Percentiles rank a stretch among this genome's conserved stretches.
phyloP scores from a whole-genome alignment of 2,888 invertebrate genomes.

The Idaea biselata region DNA sequence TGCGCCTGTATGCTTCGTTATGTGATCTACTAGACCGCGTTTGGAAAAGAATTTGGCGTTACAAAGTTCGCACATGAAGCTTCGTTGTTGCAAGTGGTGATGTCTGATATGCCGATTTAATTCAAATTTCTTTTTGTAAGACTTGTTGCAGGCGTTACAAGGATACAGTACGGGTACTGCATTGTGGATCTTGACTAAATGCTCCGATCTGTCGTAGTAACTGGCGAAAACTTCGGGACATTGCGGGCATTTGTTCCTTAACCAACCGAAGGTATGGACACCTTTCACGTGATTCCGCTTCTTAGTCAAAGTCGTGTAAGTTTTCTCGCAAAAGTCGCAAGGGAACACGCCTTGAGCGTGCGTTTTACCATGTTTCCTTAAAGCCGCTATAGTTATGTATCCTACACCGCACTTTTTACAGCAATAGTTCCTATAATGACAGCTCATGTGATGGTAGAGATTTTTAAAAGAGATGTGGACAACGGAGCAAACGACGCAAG shows the following conservation, averaged over 20 bases:
- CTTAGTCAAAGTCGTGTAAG: conserved; percentile 73
- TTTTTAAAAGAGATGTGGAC: conserved; percentile 72
- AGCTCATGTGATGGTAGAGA: conserved; percentile 73
- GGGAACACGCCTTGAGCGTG: conserved; percentile 77
- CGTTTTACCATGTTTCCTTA: conserved; percentile 72
- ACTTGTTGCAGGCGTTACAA: conserved; percentile 71
- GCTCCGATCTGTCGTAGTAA: conserved; percentile 70
- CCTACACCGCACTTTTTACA: conserved; percentile 72
- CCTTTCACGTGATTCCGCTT: conserved; percentile 72
- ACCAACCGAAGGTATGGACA: conserved; percentile 71
- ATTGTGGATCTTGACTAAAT: conserved; percentile 64
- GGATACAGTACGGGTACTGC: conserved; percentile 58
- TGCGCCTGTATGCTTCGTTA: conserved; percentile 57
- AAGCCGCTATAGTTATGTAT: conserved; percentile 68
- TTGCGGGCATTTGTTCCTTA: conserved; percentile 70
- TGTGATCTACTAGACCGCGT: conserved; percentile 63
- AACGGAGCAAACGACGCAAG: conserved; percentile 66
- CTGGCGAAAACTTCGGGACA: conserved; percentile 71
- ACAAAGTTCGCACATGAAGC: conserved; percentile 65
- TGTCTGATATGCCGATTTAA: conserved; percentile 70
- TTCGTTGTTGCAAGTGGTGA: conserved; percentile 68
- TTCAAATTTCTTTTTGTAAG: conserved; percentile 70
- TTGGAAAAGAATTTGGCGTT: conserved; percentile 72
- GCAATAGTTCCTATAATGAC: conserved; percentile 71
- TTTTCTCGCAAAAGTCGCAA: conserved; percentile 75